Conservation (phyloP, 2,797 vertebrate species). For the Leuciscus waleckii region DNA sequence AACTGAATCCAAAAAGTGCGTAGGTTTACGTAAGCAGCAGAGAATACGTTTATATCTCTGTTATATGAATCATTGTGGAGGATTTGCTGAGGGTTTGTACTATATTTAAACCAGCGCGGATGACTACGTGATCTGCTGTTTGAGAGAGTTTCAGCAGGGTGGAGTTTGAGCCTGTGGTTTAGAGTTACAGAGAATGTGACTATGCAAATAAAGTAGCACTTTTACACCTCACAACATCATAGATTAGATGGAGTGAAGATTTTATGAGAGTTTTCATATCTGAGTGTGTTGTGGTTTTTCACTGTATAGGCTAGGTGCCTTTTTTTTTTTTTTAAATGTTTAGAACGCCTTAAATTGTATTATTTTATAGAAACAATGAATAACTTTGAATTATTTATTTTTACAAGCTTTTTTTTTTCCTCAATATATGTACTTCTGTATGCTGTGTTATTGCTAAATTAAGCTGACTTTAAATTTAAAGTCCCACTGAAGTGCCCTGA, state of each 20-base stretch:
- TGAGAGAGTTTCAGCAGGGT: slow-evolving; percentile 12
- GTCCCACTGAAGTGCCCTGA: neutral
- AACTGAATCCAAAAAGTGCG: neutral
- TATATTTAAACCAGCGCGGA: neutral
- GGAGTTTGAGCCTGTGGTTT: neutral
- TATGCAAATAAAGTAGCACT: slow-evolving; percentile 42
- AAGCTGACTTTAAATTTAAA: neutral
- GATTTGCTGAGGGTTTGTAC: neutral
- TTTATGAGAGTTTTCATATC: neutral
- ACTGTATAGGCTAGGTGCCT: neutral
- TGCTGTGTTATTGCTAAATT: neutral
- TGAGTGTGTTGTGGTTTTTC: neutral
- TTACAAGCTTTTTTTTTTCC: neutral
- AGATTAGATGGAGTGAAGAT: neutral
- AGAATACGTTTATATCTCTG: neutral
- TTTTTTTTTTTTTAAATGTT: too few relatives aligned
- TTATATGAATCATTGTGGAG: neutral
- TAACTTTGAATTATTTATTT: neutral
- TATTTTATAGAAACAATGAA: neutral
- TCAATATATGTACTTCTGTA: neutral
- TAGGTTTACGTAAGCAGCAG: neutral
- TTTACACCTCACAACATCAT: neutral
- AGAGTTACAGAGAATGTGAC: slow-evolving; percentile 34
- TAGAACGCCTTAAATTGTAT: neutral
- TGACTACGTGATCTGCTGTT: neutral